phyloP scores from a whole-genome alignment of 2,888 invertebrate genomes.

The Tetranychus truncatus region DNA sequence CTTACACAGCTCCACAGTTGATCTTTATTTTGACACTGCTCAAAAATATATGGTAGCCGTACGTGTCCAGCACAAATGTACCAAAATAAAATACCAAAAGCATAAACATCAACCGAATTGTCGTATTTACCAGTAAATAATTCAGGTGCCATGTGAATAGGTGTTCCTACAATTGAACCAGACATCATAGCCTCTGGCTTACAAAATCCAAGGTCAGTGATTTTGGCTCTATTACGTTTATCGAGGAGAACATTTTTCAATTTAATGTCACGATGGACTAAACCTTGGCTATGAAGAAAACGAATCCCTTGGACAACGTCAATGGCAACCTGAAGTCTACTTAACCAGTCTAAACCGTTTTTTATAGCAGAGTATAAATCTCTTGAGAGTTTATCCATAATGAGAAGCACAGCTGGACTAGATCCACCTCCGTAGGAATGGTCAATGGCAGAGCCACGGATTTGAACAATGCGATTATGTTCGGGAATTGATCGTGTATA shows the following conservation, averaged over 20 bases:
- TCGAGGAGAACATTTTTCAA: conserved; percentile 70
- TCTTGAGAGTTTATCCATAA: conserved; percentile 51
- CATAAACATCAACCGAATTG: conserved; percentile 67
- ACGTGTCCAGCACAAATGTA: conserved; percentile 68
- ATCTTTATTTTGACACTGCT: conserved; percentile 64
- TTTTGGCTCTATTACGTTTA: conserved; percentile 48
- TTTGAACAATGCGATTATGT: conserved; percentile 47
- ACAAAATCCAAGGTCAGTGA: conserved; percentile 75
- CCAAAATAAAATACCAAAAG: conserved; percentile 76
- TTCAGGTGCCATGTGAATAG: conserved; percentile 81
- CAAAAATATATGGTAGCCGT: conserved; percentile 55
- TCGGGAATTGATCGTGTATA: conserved; percentile 68
- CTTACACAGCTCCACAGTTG: conserved; percentile 65
- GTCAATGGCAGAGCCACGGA: conserved; percentile 58
- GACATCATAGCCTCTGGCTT: conserved; percentile 76
- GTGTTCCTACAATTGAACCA: conserved; percentile 68
- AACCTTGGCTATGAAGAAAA: conserved; percentile 66
- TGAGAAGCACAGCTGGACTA: conserved; percentile 55
- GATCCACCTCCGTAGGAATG: conserved; percentile 48
- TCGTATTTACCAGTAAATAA: conserved; percentile 60
- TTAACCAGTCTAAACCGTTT: conserved; percentile 45
- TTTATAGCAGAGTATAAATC: conserved; percentile 61
- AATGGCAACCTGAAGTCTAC: conserved; percentile 46
- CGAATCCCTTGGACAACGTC: conserved; percentile 72
- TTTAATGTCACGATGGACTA: conserved; percentile 73